Evolutionary conservation across 1,140 invertebrate genomes (phyloP).

Genomic region (Globodera rostochiensis): DNA sequence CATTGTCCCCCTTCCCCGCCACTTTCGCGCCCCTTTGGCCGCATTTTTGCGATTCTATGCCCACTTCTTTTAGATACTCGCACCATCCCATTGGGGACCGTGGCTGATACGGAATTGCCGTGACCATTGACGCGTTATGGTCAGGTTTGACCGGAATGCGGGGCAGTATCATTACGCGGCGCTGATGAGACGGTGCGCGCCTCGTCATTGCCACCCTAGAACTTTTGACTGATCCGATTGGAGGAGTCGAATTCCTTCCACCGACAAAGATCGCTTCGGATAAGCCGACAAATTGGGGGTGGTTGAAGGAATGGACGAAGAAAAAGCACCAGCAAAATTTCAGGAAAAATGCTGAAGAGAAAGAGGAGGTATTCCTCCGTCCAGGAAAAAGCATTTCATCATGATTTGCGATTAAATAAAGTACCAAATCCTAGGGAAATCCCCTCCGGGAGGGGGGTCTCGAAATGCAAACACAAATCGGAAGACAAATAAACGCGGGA

Average conservation of each 20-base stretch:
- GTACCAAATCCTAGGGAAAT: too few species aligned
- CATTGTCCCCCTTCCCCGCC: not conserved
- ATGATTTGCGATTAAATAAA: too few species aligned
- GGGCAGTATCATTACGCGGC: not conserved
- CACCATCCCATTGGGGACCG: not conserved
- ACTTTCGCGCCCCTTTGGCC: too few species aligned
- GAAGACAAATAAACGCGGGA: too few species aligned
- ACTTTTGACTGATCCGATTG: not conserved
- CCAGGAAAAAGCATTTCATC: not conserved
- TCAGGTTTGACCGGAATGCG: not conserved
- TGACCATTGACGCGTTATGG: not conserved
- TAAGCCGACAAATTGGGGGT: not conserved
- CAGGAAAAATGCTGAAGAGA: not conserved
- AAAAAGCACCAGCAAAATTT: not conserved
- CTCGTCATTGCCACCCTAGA: not conserved
- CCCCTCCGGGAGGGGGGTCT: too few species aligned
- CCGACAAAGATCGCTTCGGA: not conserved
- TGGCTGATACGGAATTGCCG: not conserved
- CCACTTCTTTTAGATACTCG: not conserved
- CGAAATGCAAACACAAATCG: too few species aligned
- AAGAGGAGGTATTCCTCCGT: not conserved
- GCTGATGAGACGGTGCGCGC: not conserved
- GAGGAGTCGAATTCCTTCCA: not conserved
- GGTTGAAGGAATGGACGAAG: not conserved
- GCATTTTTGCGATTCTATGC: not conserved